Percentiles rank a stretch among this genome's conserved stretches.
phyloP scores from a whole-genome alignment of 2,113 vertebrate genomes.

The Pelecanoides urinatrix region DNA sequence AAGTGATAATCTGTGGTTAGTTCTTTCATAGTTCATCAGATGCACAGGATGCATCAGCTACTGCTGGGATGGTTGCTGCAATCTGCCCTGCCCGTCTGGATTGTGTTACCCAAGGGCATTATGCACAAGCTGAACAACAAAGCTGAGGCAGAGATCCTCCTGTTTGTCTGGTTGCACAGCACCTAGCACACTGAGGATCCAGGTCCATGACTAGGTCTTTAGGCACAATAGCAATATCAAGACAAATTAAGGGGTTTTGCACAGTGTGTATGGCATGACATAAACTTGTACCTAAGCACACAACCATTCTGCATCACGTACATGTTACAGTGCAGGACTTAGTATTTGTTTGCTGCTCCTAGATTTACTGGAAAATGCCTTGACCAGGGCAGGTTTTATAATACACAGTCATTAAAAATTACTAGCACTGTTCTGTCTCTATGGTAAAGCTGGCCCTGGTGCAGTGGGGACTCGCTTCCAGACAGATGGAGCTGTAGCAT shows the following conservation, averaged over 20 bases:
- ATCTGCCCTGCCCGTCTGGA: background rate
- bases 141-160: background rate
- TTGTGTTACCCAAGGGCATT: background rate
- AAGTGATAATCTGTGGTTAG: background rate
- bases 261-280: background rate
- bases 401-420: background rate
- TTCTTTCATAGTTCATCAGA: background rate
- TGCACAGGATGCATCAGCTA: background rate
- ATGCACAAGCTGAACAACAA: background rate
- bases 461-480: background rate
- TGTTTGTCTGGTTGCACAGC: background rate
- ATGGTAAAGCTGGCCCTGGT: background rate
- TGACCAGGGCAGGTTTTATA: background rate
- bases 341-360: background rate
- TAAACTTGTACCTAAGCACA: background rate
- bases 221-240: background rate
- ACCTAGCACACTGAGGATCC: background rate
- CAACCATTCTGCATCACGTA: accelerated
- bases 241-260: background rate
- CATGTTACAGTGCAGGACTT: background rate
- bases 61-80: background rate
- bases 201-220: background rate
- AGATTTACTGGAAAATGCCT: background rate
- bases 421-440: background rate
- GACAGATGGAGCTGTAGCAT: background rate